Base-by-base conservation (phyloP, 2,113 vertebrate genomes). In the Scomber colias region DNA sequence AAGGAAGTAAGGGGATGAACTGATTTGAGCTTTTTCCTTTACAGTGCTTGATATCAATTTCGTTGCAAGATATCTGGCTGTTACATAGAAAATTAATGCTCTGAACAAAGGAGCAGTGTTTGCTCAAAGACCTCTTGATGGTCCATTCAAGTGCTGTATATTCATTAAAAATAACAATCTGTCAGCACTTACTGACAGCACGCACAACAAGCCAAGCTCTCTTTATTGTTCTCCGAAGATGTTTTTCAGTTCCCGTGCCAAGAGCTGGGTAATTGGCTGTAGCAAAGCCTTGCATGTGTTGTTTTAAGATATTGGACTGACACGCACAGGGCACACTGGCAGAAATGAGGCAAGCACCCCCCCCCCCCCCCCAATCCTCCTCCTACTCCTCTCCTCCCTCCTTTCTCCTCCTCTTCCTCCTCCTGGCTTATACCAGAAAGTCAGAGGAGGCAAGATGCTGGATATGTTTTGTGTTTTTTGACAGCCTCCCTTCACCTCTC, bases 111-210 rank as follows among this genome's bases (percentile, higher is more conserved):
- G 84, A 83, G 87, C 90, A 84, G 87, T 92, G 89, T 90, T 93
- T 77, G 21, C 91, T 93, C 89, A 90, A 94, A 94, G 89, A 93
- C 88, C 91, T 93, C 94, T 94, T 95, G 94, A 95, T 94, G 91
- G 92, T 88, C 86, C 84, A 92, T 94, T 95, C 93, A 94, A 92
- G 92, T 92, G 89, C 91, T 87, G 89, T 93, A 93, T 92, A 93
- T 94, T 95, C 94, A 95, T 94, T 94, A 95, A 94, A 95, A 94
- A 94, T 93, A 94, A 94, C 93, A 94, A 92, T 94, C 94, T 94
- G 93, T 93, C 94, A 95, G 92, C 91, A 92, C 92, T 90, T 89
- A 85, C 91, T 93, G 94, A 94, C 92, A 93, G 91, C 91, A 85
- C 50, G 86, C 90, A 92, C 92, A 92, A 89, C 87, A 92, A 94